Evolutionary conservation across 2,797 vertebrate species (phyloP).

Genomic region (Sebastes steindachneri): DNA sequence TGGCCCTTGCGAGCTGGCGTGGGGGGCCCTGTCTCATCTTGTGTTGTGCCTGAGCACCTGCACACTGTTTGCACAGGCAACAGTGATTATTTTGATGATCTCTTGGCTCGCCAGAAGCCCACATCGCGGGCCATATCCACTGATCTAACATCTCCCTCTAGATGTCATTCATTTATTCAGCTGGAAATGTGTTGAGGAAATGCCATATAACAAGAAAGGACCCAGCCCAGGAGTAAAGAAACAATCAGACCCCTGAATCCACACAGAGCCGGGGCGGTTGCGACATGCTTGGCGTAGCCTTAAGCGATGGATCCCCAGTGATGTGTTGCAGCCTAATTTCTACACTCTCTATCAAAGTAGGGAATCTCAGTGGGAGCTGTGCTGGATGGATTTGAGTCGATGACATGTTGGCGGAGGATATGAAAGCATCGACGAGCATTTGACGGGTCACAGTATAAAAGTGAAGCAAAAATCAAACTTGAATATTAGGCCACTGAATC

Average conservation of each 20-base stretch:
- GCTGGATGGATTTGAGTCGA: slow-evolving; percentile 9
- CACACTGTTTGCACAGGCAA: slow-evolving; percentile 79
- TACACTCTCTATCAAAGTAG: slow-evolving; percentile 14
- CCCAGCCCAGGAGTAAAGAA: slow-evolving; percentile 51
- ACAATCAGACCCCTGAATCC: slow-evolving; percentile 54
- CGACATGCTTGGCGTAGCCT: slow-evolving; percentile 33
- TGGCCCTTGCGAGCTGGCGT: slow-evolving; percentile 67
- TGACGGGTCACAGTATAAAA: background rate
- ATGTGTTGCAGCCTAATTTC: slow-evolving; percentile 41
- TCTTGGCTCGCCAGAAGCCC: slow-evolving; percentile 67
- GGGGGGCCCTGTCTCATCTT: slow-evolving; percentile 65
- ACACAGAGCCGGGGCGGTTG: slow-evolving; percentile 31
- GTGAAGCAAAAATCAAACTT: background rate
- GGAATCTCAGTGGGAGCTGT: slow-evolving; percentile 16
- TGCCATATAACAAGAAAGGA: slow-evolving; percentile 28
- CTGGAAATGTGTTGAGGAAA: slow-evolving; percentile 60
- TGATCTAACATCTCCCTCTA: slow-evolving; percentile 51
- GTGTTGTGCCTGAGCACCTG: slow-evolving; percentile 77
- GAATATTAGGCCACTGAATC: background rate
- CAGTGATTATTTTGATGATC: slow-evolving; percentile 81
- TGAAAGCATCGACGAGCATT: background rate
- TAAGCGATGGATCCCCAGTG: slow-evolving; percentile 37
- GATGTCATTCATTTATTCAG: slow-evolving; percentile 77
- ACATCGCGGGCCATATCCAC: slow-evolving; percentile 41
- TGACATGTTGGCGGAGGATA: background rate